Evolutionary conservation across 23 tunicate genomes (phyloP), one percentile per base, ranked within the genome.

Genomic region (Halocynthia roretzi): DNA sequence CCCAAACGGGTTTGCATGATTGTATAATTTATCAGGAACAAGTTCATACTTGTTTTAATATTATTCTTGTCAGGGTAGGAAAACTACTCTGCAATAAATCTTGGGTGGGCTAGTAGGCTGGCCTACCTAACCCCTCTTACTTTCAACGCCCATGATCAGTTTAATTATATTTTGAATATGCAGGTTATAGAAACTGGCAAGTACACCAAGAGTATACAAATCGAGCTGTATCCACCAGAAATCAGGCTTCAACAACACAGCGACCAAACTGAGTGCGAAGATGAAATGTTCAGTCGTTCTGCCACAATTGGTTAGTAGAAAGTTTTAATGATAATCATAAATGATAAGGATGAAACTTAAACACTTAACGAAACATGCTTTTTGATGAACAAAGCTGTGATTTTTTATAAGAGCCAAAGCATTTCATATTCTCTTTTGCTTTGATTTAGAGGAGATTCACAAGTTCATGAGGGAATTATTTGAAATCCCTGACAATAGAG

Each of bases 211-310:
- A 9, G 67, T n/a, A 51, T 8, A 20, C 23, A 23, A 7, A 78
- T 91, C 56, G 97, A 91, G 73, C 62, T 91, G 54, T 91, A 91
- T 76, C 97, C 97, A 11, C 67, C 88, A 7, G 56, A 22, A n/a
- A 61, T 91, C 10, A 80, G 70, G 21, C 63, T 91, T 12, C 62
- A 84, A 51, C 60, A 31, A 18, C 88, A 85, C 52, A 70, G 78
- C 20, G 56, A 78, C 53, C 66, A 72, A 23, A 79, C 74, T 8
- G 67, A 81, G 22, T 55, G 72, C 54, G 11, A 60, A n/a, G 54
- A 31, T 9, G 50, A 71, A 57, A 70, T 61, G 23, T 84, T 80
- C 74, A 89, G 96, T 67, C 64, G 80, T 19, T 53, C 61, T 6
- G 62, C 80, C 58, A 80, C 70, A 8, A 75, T 89, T 52, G 85